Conservation (phyloP, 2,113 vertebrate genomes). For the Amphiprion percula region DNA sequence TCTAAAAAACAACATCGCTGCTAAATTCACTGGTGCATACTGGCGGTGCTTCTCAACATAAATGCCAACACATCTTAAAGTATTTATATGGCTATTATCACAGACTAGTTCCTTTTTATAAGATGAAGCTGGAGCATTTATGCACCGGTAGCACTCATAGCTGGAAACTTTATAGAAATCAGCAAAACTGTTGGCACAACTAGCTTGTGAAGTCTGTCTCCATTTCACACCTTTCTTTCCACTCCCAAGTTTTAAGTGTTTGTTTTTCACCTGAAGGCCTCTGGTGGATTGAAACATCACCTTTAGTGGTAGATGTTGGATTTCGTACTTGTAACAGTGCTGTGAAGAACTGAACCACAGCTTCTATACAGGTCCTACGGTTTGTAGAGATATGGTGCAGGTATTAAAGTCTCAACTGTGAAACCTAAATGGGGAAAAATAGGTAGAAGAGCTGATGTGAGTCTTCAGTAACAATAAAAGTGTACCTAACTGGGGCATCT, state of each 20-base stretch:
- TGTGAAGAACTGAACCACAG: neutral
- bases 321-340: neutral
- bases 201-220: neutral
- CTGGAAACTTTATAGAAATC: constrained; percentile 46
- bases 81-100: constrained; percentile 65
- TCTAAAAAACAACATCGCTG: neutral
- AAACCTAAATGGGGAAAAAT: neutral
- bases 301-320: neutral
- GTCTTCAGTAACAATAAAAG: neutral
- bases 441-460: neutral
- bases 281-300: neutral
- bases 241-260: neutral
- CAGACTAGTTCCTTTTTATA: constrained; percentile 51
- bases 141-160: constrained; percentile 30
- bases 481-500: neutral
- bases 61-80: constrained; percentile 43
- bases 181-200: constrained; percentile 19
- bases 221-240: neutral
- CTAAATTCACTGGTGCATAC: neutral
- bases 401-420: neutral
- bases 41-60: constrained; percentile 22
- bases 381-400: neutral
- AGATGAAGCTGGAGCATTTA: constrained; percentile 32
- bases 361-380: neutral
- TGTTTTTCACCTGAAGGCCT: constrained; percentile 1